Evolutionary conservation across 2,888 invertebrate genomes (phyloP).

Genomic region (Steromphala cineraria): DNA sequence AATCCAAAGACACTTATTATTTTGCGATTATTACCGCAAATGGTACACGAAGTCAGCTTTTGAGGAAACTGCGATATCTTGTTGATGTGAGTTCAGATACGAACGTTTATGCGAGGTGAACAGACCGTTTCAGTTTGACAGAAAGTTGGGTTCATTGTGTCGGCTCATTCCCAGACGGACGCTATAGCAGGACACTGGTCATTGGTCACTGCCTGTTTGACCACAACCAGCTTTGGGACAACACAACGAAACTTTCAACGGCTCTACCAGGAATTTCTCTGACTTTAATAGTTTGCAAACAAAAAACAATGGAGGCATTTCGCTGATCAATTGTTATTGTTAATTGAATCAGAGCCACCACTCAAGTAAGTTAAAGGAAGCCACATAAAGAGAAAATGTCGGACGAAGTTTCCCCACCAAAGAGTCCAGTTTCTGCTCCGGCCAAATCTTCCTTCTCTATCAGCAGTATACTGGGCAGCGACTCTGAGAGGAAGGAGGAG

Average conservation of each 20-base stretch:
- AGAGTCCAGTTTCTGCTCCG: constrained; percentile 9
- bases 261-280: background rate
- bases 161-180: background rate
- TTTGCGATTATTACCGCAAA: constrained; percentile 47
- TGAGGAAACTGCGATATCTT: background rate
- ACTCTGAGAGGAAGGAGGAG: constrained; percentile 33
- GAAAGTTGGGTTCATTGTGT: background rate
- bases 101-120: background rate
- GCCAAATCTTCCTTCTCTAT: constrained; percentile 56
- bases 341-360: too few relatives aligned
- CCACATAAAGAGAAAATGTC: background rate
- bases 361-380: too few relatives aligned
- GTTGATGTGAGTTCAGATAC: constrained; percentile 6
- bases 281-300: background rate
- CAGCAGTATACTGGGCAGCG: constrained; percentile 60
- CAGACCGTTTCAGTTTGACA: background rate
- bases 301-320: background rate
- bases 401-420: constrained; percentile 16
- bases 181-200: too few relatives aligned
- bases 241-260: background rate
- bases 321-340: too few relatives aligned
- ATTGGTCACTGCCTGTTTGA: too few relatives aligned
- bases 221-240: too few relatives aligned
- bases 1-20: constrained; percentile 47
- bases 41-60: constrained; percentile 27